Conservation (phyloP, 2,113 vertebrate genomes). For the Podiceps cristatus region DNA sequence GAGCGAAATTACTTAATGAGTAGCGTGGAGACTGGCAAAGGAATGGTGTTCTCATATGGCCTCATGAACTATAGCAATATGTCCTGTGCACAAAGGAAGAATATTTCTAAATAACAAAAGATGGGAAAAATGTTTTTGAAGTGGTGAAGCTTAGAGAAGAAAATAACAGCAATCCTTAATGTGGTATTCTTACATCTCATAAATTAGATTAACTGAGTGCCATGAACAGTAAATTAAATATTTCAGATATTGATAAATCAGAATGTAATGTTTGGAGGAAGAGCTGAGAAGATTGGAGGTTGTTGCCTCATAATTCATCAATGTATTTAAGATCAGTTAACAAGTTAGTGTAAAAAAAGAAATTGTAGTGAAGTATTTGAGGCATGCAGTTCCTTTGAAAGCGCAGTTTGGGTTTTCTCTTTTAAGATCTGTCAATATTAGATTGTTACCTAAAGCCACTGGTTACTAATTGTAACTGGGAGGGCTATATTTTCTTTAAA, state of each 20-base stretch:
- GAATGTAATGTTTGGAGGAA: background rate
- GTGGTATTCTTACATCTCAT: background rate
- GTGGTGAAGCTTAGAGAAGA: background rate
- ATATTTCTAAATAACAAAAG: background rate
- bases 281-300: background rate
- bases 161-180: background rate
- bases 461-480: background rate
- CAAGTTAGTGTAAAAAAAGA: background rate
- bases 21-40: background rate
- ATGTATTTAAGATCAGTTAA: background rate
- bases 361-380: background rate
- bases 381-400: background rate
- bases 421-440: background rate
- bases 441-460: background rate
- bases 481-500: background rate
- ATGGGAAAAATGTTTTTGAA: background rate
- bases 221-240: background rate
- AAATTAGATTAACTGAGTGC: constrained; percentile 23
- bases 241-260: background rate
- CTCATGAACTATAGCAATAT: background rate
- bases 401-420: background rate
- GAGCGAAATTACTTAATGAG: background rate
- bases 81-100: background rate
- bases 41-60: fast-evolving
- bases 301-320: constrained; percentile 13